Evolutionary conservation across 2,113 vertebrate genomes (phyloP), one percentile per base, ranked within the genome.

Genomic region (Entomyzon cyanotis): DNA sequence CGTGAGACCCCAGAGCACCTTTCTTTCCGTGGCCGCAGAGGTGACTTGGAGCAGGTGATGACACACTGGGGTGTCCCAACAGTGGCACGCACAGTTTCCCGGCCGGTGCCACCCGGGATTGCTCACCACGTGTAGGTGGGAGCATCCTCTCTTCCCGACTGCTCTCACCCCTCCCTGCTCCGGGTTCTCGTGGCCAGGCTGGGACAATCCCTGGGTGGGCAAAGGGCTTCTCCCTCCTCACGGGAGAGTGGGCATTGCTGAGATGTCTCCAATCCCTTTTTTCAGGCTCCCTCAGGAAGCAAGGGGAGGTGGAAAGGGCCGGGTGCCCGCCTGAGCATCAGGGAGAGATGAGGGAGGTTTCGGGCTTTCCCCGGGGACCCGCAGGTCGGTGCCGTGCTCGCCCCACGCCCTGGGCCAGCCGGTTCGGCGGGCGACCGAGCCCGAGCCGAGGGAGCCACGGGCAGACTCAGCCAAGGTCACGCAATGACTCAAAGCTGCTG

Each of bases 321-420:
- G 0, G 0, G 25, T 1, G 4, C 42, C 69, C 27, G 6, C 14
- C 75, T 23, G 67, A 49, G 15, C 63, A 24, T 2, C 1, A 0
- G 64, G 78, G 49, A 75, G 35, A 70, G 74, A 33, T 5, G n/a
- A 59, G 65, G 63, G 63, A 59, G 63, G 58, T 37, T 75, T 60
- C 7, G 12, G 1, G 31, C 75, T 91, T 64, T 73, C 87, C 42
- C 64, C 7, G 14, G 30, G 55, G 64, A 52, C 22, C 11, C 2
- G 59, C 64, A 52, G 62, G 25, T 56, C 39, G 10, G 9, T 52
- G 69, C 68, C 24, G 12, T 1, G 17, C 42, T 69, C 3, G 1
- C 84, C 89, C 87, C 85, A 81, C 86, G 4, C 89, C 86, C 94
- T 84, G 91, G 92, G 58, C 88, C 89, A 56, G 88, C 92, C 80